These are phyloP conservation scores for Andinoacara biseriatus DNA, from an alignment of 2,113 vertebrate genomes.

Conservation along the genomic window DNA sequence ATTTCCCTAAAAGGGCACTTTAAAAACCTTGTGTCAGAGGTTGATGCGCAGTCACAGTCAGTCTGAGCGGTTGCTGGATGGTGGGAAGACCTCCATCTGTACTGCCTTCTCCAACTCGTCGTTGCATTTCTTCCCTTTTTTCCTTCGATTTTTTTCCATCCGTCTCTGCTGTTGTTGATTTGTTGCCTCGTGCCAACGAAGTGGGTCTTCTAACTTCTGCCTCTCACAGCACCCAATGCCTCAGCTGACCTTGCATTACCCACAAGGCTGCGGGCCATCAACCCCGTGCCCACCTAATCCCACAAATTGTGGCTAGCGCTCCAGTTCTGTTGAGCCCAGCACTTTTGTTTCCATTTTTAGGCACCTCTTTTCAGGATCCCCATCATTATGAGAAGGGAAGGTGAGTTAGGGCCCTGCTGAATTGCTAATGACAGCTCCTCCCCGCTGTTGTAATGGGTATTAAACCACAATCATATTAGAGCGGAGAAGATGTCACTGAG, in stretches of 20 bases:
- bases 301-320: slow-evolving; percentile 44
- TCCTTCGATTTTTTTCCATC: not conserved
- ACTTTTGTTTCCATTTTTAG: slow-evolving; percentile 53
- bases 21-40: too few species aligned
- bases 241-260: slow-evolving; percentile 52
- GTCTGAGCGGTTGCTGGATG: too few species aligned
- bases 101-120: not conserved
- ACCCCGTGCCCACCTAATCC: slow-evolving; percentile 44
- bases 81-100: not conserved
- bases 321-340: slow-evolving; percentile 53
- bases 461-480: slow-evolving; percentile 58
- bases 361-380: slow-evolving; percentile 37
- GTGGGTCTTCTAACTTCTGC: not conserved
- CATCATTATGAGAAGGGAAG: slow-evolving; percentile 42
- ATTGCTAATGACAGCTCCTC: slow-evolving; percentile 40
- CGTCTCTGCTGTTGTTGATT: not conserved
- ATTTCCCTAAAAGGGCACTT: too few species aligned
- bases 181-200: not conserved
- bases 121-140: not conserved
- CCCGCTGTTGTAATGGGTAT: slow-evolving; percentile 46
- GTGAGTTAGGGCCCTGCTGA: slow-evolving; percentile 15
- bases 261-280: slow-evolving; percentile 38
- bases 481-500: not conserved
- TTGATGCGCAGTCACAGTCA: too few species aligned
- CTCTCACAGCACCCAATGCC: slow-evolving; percentile 17